These are phyloP conservation scores for Cylas formicarius DNA, from an alignment of 1,140 invertebrate genomes.

Conservation along the genomic window DNA sequence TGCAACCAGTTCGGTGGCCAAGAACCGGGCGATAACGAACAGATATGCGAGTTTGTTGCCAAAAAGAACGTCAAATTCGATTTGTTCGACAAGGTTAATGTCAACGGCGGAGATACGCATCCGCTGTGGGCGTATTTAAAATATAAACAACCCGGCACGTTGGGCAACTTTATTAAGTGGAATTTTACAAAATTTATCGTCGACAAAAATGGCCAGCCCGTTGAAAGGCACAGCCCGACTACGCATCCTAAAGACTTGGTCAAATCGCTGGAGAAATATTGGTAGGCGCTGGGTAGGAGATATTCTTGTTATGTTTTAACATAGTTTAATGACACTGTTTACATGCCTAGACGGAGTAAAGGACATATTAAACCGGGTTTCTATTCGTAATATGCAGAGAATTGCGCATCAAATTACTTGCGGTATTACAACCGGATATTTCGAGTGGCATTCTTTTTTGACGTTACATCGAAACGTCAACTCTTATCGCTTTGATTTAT, in stretches of 20 bases:
- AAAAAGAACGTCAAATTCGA: constrained; percentile 70
- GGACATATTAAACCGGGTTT: too few species aligned
- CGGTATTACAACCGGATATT: too few species aligned
- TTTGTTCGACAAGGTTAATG: constrained; percentile 70
- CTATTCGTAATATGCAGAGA: too few species aligned
- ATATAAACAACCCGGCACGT: constrained; percentile 44
- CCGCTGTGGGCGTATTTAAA: constrained; percentile 77
- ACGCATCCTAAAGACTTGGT: constrained; percentile 62
- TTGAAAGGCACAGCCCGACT: constrained; percentile 71
- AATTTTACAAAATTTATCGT: constrained; percentile 96
- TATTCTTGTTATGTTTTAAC: too few species aligned
- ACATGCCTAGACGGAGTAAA: too few species aligned
- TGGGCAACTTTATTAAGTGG: constrained; percentile 83
- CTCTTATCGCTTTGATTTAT: too few species aligned
- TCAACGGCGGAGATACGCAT: constrained; percentile 78
- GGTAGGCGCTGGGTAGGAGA: too few species aligned
- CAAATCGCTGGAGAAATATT: constrained; percentile 59
- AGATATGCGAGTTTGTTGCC: constrained; percentile 66
- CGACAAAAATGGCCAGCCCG: constrained; percentile 74
- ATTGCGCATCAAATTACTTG: too few species aligned
- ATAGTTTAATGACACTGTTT: too few species aligned
- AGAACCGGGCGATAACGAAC: constrained; percentile 64
- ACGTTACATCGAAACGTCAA: too few species aligned
- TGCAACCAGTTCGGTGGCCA: constrained; percentile 85
- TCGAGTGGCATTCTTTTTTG: too few species aligned